Percentiles rank a stretch among this genome's conserved stretches.
Conservation (phyloP, 1,140 invertebrate species). For the Macrocentrus cingulum region DNA sequence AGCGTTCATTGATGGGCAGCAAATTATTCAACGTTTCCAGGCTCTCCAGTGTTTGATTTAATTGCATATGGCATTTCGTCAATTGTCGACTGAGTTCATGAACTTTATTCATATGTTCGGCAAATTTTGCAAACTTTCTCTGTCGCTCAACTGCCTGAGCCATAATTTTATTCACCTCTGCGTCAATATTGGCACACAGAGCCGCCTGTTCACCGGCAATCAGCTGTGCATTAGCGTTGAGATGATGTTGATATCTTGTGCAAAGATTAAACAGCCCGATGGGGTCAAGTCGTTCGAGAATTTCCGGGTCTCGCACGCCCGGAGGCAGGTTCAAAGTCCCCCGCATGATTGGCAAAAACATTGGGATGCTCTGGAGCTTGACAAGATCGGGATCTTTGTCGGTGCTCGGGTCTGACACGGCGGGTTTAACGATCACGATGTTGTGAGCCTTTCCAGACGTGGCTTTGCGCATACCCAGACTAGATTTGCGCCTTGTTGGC, state of each 20-base stretch:
- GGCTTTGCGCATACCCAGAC: slow-evolving; percentile 42
- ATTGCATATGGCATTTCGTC: slow-evolving; percentile 75
- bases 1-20: slow-evolving; percentile 77
- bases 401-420: slow-evolving; percentile 61
- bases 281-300: slow-evolving; percentile 78
- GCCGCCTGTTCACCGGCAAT: slow-evolving; percentile 47
- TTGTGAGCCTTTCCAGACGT: slow-evolving; percentile 59
- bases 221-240: slow-evolving; percentile 58
- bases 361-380: slow-evolving; percentile 79
- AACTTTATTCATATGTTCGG: slow-evolving; percentile 81
- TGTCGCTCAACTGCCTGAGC: slow-evolving; percentile 75
- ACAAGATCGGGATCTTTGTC: slow-evolving; percentile 82
- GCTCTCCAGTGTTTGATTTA: slow-evolving; percentile 83
- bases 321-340: slow-evolving; percentile 81
- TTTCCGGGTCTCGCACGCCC: slow-evolving; percentile 82
- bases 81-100: slow-evolving; percentile 72
- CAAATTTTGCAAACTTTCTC: slow-evolving; percentile 79
- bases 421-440: slow-evolving; percentile 85
- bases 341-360: slow-evolving; percentile 90
- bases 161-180: slow-evolving; percentile 71
- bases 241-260: slow-evolving; percentile 76
- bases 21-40: slow-evolving; percentile 83
- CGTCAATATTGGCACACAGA: slow-evolving; percentile 62
- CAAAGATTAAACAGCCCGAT: slow-evolving; percentile 65
- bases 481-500: slow-evolving; percentile 47